These are phyloP conservation scores for Merodon equestris DNA, from an alignment of 2,888 invertebrate species.

Conservation along the genomic window DNA sequence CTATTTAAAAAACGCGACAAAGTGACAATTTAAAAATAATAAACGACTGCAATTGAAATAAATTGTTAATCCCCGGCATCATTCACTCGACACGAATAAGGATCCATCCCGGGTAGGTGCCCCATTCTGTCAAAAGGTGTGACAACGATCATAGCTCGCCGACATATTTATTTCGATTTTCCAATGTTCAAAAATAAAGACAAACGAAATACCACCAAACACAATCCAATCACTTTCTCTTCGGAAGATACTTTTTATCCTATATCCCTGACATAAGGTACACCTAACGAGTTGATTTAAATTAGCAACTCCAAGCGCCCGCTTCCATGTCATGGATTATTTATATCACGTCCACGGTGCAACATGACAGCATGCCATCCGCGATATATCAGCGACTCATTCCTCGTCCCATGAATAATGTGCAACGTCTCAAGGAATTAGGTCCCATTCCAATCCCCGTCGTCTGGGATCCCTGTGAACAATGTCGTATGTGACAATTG, in stretches of 20 bases:
- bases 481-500: conserved; percentile 32
- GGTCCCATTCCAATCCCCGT: background rate
- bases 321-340: conserved; percentile 57
- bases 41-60: conserved; percentile 15
- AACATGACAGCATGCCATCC: conserved; percentile 53
- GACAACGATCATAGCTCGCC: background rate
- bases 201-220: too few species aligned
- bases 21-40: too few species aligned
- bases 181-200: conserved; percentile 11
- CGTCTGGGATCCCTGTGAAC: background rate
- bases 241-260: background rate
- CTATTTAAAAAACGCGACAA: too few species aligned
- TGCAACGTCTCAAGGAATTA: conserved; percentile 40
- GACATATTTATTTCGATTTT: conserved; percentile 51
- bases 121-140: conserved; percentile 3
- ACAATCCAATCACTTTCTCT: too few species aligned
- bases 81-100: conserved; percentile 25
- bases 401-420: conserved; percentile 42
- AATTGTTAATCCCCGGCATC: conserved; percentile 24
- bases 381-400: conserved; percentile 36
- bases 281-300: conserved; percentile 48
- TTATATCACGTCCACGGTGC: conserved; percentile 45
- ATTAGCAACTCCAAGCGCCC: conserved; percentile 44
- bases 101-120: background rate
- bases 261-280: background rate